Evolutionary conservation across 2,797 vertebrate species (phyloP), one percentile per base, ranked within the genome.

Genomic region (Leptodactylus fallax): DNA sequence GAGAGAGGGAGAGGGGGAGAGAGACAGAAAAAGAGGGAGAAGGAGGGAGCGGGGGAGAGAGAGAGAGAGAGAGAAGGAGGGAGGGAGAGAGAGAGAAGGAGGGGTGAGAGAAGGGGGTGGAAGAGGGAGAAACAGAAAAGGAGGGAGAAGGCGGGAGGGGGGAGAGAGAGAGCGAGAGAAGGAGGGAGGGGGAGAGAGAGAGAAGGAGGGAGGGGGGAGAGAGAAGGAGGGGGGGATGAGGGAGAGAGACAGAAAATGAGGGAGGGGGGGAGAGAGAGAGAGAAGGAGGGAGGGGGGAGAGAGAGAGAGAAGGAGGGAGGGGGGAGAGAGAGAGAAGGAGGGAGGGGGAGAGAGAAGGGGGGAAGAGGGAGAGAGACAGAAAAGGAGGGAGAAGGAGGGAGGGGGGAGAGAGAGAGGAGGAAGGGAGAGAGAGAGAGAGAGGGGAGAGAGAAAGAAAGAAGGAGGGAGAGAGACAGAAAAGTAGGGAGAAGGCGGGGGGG

Each of bases 281-380:
- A n/a, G n/a, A n/a, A n/a, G n/a, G n/a, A 36, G 36, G 4, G 36
- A 36, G 36, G 4, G 36, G 4, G 36, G 4, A 36, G 4, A 4
- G 36, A 36, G 36, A 4, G 36, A 71, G 77, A 10, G 58, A 36
- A 7, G 25, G 67, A 17, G 7, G 27, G 13, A 8, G 12, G 21
- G 1, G 21, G 12, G 61, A 8, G 61, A 23, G 10, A 13, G 10
- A 3, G 9, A 7, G n/a, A 21, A 23, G 61, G 3, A 2, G 9
- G n/a, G 1, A 11, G n/a, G 9, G 36, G 4, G 90, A 87, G 85
- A 90, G 90, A 92, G 90, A n/a, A n/a, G n/a, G n/a, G n/a, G n/a
- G n/a, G n/a, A n/a, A 91, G 3, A 23, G 63, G 23, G 80, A 63
- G 82, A 63, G 7, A 11, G 21, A n/a, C n/a, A n/a, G n/a, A n/a